These are phyloP conservation scores for Caerostris extrusa DNA, from an alignment of 1,140 invertebrate genomes.

Conservation along the genomic window DNA sequence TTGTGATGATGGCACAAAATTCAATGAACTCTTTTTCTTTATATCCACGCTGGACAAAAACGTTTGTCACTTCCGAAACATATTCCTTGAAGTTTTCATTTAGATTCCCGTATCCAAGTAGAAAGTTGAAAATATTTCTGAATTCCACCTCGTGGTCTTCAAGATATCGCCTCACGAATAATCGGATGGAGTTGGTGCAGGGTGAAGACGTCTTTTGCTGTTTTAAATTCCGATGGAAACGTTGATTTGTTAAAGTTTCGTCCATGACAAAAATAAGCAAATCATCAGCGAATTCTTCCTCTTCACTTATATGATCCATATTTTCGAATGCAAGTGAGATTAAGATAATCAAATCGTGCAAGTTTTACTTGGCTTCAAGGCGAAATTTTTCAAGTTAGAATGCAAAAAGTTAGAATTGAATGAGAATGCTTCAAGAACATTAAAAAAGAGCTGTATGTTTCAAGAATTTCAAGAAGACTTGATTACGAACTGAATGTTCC, in stretches of 20 bases:
- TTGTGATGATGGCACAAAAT: not conserved
- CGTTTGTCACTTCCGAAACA: not conserved
- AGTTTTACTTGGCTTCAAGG: too few relatives aligned
- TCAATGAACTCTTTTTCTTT: not conserved
- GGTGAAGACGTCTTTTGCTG: not conserved
- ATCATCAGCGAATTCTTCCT: slow-evolving; percentile 6
- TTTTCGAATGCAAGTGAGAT: not conserved
- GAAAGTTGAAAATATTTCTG: not conserved
- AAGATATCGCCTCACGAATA: not conserved
- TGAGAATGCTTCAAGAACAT: too few relatives aligned
- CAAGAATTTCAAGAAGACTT: too few relatives aligned
- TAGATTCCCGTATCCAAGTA: not conserved
- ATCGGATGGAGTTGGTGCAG: not conserved
- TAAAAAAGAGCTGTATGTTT: too few relatives aligned
- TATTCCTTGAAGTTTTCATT: not conserved
- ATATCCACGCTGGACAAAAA: not conserved
- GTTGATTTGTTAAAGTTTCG: not conserved
- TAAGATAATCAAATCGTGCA: too few relatives aligned
- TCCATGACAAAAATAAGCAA: not conserved
- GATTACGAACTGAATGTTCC: too few relatives aligned
- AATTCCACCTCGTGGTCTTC: not conserved
- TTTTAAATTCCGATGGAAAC: not conserved
- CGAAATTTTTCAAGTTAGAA: too few relatives aligned
- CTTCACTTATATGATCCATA: not conserved
- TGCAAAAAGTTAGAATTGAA: too few relatives aligned